Evolutionary conservation across 2,797 vertebrate genomes (phyloP), one percentile per base, ranked within the genome.

Genomic region (Danio kyathit): DNA sequence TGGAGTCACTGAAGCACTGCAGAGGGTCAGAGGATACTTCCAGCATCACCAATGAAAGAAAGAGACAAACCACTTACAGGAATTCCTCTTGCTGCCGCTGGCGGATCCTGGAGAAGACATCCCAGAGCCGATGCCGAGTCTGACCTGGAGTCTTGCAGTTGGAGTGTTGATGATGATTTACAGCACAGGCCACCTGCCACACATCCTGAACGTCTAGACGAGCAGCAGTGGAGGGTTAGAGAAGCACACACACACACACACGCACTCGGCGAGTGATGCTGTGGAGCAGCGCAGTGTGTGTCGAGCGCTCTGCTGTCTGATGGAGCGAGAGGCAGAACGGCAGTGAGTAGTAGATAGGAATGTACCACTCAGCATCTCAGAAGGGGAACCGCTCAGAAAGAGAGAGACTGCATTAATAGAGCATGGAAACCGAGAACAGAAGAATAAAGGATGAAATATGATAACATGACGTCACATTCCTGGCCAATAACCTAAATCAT

Each of bases 41-140:
- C 64, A 48, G 6, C n/a, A 64, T 29, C 48, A 44, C 48, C 57
- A 72, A 52, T 43, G 7, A 63, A 72, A 44, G 12, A 72, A 44
- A 74, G 21, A 80, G 89, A 85, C 82, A 93, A 29, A 90, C 88
- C 89, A 95, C 95, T 93, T 96, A 95, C 94, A 84, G 87, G 90
- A 93, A 94, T 91, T 92, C 89, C 90, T 94, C 87, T 92, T 94
- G 89, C 92, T 92, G 90, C 93, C 91, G 84, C 93, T 93, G 79
- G 89, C 88, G 86, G 91, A 89, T 95, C 93, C 94, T 11, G 95
- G 94, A 88, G 95, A 94, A 90, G 95, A 94, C 95, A 96, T 96
- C 91, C 90, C 89, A 87, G 88, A 87, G 90, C 87, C 21, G 60
- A 14, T 60, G 57, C 41, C 38, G 19, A 57, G 52, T 48, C 75